Conservation (phyloP, 2,888 invertebrate species). For the Microchrysa polita region DNA sequence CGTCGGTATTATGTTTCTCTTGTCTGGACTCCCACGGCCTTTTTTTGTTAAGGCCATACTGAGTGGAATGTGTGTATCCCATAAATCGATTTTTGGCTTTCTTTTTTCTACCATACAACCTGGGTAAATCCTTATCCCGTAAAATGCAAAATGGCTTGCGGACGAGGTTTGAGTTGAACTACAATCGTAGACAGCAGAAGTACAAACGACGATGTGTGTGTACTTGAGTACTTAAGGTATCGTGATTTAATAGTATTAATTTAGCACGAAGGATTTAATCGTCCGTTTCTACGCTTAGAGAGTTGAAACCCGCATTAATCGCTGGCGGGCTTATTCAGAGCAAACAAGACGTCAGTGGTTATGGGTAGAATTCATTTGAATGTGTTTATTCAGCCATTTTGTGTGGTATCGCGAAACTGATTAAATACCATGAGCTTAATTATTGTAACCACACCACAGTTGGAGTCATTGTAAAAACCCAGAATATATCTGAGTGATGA, state of each 20-base stretch:
- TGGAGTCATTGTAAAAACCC: no score
- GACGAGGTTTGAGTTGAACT: not conserved
- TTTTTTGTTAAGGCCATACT: not conserved
- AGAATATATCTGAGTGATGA: no score
- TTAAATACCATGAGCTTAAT: conserved; percentile 9
- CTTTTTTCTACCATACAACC: not conserved
- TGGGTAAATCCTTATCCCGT: conserved; percentile 19
- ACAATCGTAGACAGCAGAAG: no score
- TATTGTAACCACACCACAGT: no score
- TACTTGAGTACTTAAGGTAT: conserved; percentile 21
- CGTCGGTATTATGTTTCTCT: conserved; percentile 6
- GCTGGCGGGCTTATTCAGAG: not conserved
- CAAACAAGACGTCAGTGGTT: conserved; percentile 6
- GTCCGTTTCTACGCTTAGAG: conserved; percentile 37
- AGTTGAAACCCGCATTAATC: conserved; percentile 45
- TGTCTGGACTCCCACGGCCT: not conserved
- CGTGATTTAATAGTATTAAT: conserved; percentile 50
- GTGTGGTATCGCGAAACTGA: not conserved
- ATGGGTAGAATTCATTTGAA: not conserved
- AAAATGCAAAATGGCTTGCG: not conserved
- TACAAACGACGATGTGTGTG: conserved; percentile 1
- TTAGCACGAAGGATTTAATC: conserved; percentile 48
- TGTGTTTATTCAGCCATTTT: conserved; percentile 1
- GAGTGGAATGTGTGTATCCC: conserved; percentile 26
- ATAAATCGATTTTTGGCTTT: conserved; percentile 45